Percentiles rank a stretch among this genome's conserved stretches.
Conservation (phyloP, 1,140 invertebrate species). For the Tribolium madens region DNA sequence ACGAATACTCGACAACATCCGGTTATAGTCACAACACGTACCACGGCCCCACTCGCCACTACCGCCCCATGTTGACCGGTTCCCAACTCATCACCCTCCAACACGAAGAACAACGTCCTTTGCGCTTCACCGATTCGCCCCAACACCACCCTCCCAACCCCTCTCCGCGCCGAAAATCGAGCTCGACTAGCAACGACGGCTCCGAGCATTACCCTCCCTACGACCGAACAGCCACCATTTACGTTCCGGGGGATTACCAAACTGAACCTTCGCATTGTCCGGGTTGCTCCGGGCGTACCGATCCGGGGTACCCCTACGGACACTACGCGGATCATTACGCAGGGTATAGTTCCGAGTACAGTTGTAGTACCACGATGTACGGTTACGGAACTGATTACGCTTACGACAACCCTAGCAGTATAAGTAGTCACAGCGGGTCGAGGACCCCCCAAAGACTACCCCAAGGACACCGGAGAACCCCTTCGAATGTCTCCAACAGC, state of each 20-base stretch:
- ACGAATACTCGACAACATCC: constrained; percentile 71
- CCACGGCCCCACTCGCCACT: constrained; percentile 85
- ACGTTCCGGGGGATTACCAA: constrained; percentile 69
- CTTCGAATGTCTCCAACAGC: constrained; percentile 79
- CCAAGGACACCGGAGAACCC: constrained; percentile 74
- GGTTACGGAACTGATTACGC: constrained; percentile 67
- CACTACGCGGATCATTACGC: constrained; percentile 59
- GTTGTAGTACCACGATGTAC: constrained; percentile 61
- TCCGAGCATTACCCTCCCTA: constrained; percentile 68
- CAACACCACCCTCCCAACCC: constrained; percentile 79
- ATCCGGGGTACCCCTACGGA: constrained; percentile 53
- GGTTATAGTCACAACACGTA: constrained; percentile 90
- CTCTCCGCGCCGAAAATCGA: constrained; percentile 77
- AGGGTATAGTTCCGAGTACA: constrained; percentile 64
- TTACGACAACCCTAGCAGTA: constrained; percentile 73
- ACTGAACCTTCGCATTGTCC: constrained; percentile 51
- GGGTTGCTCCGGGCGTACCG: constrained; percentile 47
- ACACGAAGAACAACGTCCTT: constrained; percentile 72
- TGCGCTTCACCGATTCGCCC: constrained; percentile 83
- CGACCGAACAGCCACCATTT: constrained; percentile 70
- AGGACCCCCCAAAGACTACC: constrained; percentile 67
- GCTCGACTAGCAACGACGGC: constrained; percentile 74
- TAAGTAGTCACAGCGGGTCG: constrained; percentile 67
- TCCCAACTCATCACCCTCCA: constrained; percentile 65
- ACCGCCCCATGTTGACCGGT: constrained; percentile 75